Evolutionary conservation across 1,140 invertebrate species (phyloP).

Genomic region (Mactra quadrangularis): DNA sequence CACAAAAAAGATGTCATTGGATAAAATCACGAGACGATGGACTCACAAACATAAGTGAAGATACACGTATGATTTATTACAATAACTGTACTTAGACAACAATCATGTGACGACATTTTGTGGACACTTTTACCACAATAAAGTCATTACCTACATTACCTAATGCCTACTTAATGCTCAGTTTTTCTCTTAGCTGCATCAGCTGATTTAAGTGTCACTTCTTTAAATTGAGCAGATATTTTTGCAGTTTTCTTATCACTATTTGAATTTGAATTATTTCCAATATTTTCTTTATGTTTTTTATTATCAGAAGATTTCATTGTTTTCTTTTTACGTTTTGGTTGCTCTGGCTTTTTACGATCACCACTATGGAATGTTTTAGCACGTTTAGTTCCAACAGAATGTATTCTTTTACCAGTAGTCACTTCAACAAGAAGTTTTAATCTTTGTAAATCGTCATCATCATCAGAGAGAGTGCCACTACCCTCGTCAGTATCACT

Average conservation of each 20-base stretch:
- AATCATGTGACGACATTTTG: too few relatives aligned
- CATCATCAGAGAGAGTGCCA: slow-evolving; percentile 4
- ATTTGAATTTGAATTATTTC: not conserved
- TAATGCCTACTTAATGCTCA: not conserved
- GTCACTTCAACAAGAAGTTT: slow-evolving; percentile 45
- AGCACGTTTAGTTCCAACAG: slow-evolving; percentile 6
- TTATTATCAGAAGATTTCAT: not conserved
- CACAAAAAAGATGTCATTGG: too few relatives aligned
- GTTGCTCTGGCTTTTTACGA: not conserved
- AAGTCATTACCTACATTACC: too few relatives aligned
- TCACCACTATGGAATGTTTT: slow-evolving; percentile 12
- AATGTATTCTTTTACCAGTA: slow-evolving; percentile 40
- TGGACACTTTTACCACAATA: too few relatives aligned
- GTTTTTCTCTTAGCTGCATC: slow-evolving; percentile 18
- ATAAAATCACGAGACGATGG: too few relatives aligned
- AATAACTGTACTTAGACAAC: too few relatives aligned
- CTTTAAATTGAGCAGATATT: slow-evolving; percentile 53
- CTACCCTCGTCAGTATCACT: slow-evolving; percentile 24
- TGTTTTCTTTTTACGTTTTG: slow-evolving; percentile 19
- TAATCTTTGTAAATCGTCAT: slow-evolving; percentile 45
- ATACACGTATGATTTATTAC: too few relatives aligned
- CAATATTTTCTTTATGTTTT: slow-evolving; percentile 29
- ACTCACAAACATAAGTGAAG: too few relatives aligned
- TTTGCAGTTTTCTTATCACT: slow-evolving; percentile 37
- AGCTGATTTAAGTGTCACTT: slow-evolving; percentile 36